Percentiles rank a stretch among this genome's conserved stretches.
Evolutionary conservation across 2,888 invertebrate species (phyloP).

Genomic region (Nephrotoma flavescens): DNA sequence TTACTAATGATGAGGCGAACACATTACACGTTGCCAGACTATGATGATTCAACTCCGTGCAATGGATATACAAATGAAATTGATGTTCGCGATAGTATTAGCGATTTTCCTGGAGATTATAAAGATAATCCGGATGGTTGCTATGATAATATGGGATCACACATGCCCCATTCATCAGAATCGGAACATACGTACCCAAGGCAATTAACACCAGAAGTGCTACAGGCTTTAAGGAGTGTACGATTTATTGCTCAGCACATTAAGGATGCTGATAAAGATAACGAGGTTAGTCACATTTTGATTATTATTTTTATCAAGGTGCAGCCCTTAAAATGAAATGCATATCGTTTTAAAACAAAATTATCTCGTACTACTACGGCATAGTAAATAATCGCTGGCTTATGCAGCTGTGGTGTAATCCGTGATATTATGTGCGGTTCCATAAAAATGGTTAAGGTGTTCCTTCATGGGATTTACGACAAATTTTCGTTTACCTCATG

Average conservation of each 20-base stretch:
- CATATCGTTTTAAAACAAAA: no score
- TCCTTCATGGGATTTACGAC: no score
- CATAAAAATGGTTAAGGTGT: no score
- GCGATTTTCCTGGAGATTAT: slow-evolving; percentile 53
- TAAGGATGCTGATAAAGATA: slow-evolving; percentile 89
- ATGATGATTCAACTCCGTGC: slow-evolving; percentile 64
- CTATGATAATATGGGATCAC: slow-evolving; percentile 48
- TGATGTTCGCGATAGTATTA: slow-evolving; percentile 61
- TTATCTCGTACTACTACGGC: no score
- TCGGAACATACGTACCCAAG: slow-evolving; percentile 70
- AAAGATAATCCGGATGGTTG: slow-evolving; percentile 42
- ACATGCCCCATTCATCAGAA: slow-evolving; percentile 50
- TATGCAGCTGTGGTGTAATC: no score
- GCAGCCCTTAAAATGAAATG: no score
- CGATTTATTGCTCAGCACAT: slow-evolving; percentile 96
- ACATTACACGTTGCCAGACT: slow-evolving; percentile 70
- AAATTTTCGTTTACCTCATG: no score
- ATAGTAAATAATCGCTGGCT: no score
- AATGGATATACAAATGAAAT: slow-evolving; percentile 69
- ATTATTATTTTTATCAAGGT: neutral
- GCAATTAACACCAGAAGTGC: slow-evolving; percentile 70
- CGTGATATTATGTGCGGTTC: no score
- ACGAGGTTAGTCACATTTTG: slow-evolving; percentile 51
- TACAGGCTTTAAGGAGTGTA: slow-evolving; percentile 86
- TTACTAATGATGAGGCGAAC: slow-evolving; percentile 83